phyloP scores from a whole-genome alignment of 2,888 invertebrate species.

The Eilema griseolum region DNA sequence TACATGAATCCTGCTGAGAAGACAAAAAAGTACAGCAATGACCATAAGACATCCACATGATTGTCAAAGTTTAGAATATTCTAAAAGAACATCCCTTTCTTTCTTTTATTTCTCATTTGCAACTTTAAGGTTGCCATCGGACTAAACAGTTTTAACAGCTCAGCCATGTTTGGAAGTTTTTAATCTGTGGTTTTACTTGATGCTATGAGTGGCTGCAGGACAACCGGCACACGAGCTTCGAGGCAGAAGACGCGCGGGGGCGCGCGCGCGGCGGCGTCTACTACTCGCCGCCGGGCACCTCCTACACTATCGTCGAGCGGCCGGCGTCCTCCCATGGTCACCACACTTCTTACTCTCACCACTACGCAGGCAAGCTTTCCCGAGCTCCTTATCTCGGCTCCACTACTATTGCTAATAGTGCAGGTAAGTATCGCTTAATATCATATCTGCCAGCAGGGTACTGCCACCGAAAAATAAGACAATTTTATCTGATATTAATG shows the following conservation, averaged over 20 bases:
- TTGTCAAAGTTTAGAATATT: too few relatives aligned
- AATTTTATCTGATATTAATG: background rate
- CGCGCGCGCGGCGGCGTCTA: slow-evolving; percentile 91
- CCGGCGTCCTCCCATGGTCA: slow-evolving; percentile 91
- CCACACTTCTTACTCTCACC: slow-evolving; percentile 87
- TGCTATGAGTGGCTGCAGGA: slow-evolving; percentile 77
- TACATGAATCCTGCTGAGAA: background rate
- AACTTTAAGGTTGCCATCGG: too few relatives aligned
- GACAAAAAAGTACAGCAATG: background rate
- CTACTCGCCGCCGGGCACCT: slow-evolving; percentile 95
- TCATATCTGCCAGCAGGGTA: background rate
- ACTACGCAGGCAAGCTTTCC: slow-evolving; percentile 82
- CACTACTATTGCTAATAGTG: slow-evolving; percentile 86
- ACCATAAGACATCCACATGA: background rate
- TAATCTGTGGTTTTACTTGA: slow-evolving; percentile 51
- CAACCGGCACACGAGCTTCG: slow-evolving; percentile 83
- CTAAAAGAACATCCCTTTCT: too few relatives aligned
- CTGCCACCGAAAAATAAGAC: background rate
- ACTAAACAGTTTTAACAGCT: background rate
- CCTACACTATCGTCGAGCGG: slow-evolving; percentile 95
- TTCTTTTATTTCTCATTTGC: too few relatives aligned
- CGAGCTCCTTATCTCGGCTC: slow-evolving; percentile 91
- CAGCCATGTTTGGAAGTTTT: background rate
- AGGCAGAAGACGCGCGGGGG: slow-evolving; percentile 80
- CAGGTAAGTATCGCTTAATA: slow-evolving; percentile 60